phyloP scores from a whole-genome alignment of 2,797 vertebrate species.

The Propithecus deckenii region DNA sequence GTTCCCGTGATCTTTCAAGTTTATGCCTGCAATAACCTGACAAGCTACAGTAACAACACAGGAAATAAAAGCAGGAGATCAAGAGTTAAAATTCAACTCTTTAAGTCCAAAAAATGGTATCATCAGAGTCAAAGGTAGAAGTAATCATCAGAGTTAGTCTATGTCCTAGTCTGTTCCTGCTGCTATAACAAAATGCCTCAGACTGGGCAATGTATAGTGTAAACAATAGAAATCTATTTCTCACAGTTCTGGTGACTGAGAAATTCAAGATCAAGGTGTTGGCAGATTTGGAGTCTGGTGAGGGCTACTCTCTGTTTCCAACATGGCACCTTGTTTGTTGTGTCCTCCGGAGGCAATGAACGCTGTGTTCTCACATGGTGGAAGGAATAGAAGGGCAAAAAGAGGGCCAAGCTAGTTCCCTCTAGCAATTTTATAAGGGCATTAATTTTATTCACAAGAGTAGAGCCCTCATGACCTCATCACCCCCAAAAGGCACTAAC shows the following conservation, averaged over 20 bases:
- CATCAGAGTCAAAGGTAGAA: background rate
- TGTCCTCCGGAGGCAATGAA: background rate
- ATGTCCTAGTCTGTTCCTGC: background rate
- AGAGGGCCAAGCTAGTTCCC: background rate
- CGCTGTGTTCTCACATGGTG: background rate
- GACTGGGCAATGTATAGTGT: background rate
- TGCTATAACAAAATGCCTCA: background rate
- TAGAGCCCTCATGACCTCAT: background rate
- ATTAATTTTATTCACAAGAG: background rate
- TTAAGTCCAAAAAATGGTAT: background rate
- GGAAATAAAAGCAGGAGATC: background rate
- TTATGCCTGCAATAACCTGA: background rate
- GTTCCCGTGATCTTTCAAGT: background rate
- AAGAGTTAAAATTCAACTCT: background rate
- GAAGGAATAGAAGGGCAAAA: too few species aligned
- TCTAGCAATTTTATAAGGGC: background rate
- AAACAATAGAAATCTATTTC: background rate
- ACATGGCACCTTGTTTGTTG: background rate
- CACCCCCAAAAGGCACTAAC: background rate
- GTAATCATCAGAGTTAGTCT: background rate
- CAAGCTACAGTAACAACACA: background rate
- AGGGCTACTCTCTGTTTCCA: background rate
- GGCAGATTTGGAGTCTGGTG: background rate
- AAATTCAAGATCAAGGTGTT: background rate
- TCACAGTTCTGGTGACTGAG: background rate